Percentiles rank a stretch among this genome's conserved stretches.
These are phyloP conservation scores for Elanus axillaris DNA, from an alignment of 2,113 vertebrate species.

Conservation along the genomic window DNA sequence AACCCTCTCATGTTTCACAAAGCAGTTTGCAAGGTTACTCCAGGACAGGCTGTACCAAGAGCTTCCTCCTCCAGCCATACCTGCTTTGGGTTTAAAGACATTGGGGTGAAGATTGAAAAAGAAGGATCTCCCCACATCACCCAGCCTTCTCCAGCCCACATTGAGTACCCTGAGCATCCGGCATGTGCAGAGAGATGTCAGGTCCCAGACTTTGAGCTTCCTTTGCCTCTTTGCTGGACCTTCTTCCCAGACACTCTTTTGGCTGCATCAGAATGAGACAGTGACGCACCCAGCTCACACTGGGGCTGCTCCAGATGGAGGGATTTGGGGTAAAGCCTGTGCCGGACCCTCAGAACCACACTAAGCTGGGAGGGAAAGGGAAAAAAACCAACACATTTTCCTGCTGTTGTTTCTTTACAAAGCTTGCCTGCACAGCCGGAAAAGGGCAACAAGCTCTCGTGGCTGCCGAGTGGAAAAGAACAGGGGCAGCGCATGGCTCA, in stretches of 20 bases:
- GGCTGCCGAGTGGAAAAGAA: too few species aligned
- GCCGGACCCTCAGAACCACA: neutral
- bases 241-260: neutral
- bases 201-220: neutral
- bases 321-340: neutral
- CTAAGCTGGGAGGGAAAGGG: neutral
- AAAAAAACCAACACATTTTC: neutral
- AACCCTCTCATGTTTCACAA: neutral
- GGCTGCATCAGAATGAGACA: neutral
- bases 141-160: neutral
- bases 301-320: neutral
- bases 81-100: neutral
- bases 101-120: neutral
- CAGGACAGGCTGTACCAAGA: neutral
- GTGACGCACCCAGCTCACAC: neutral
- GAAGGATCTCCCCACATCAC: neutral
- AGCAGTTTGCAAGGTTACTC: neutral
- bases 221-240: neutral
- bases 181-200: accelerated
- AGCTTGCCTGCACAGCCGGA: neutral
- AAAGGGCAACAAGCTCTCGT: neutral
- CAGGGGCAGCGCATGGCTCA: neutral
- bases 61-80: neutral
- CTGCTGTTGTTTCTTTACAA: neutral
- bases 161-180: neutral